phyloP scores from a whole-genome alignment of 2,113 vertebrate genomes.

The Acanthisitta chloris region DNA sequence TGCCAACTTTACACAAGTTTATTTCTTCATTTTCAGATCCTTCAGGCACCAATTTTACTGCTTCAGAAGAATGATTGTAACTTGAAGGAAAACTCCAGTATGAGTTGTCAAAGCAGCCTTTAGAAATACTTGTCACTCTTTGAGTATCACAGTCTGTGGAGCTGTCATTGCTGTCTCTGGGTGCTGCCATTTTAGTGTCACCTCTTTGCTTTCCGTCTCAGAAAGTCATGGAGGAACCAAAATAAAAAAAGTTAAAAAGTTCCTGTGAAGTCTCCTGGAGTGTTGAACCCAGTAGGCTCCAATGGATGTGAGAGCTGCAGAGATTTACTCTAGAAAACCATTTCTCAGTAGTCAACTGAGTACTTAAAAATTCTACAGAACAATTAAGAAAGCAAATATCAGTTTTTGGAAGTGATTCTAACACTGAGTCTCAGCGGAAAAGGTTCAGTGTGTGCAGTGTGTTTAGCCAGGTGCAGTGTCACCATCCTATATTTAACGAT shows the following conservation, averaged over 20 bases:
- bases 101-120: conserved; percentile 68
- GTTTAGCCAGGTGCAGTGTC: not conserved
- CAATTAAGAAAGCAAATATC: conserved; percentile 10
- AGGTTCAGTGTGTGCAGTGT: not conserved
- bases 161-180: conserved; percentile 65
- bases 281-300: not conserved
- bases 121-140: conserved; percentile 66
- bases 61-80: conserved; percentile 58
- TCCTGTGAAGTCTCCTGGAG: not conserved
- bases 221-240: conserved; percentile 9
- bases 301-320: not conserved
- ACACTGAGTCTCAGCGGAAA: not conserved
- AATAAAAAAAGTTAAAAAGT: conserved; percentile 1
- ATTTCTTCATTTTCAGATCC: conserved; percentile 53
- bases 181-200: conserved; percentile 62
- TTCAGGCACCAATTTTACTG: conserved; percentile 50
- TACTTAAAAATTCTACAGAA: not conserved
- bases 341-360: not conserved
- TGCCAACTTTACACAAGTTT: conserved; percentile 42
- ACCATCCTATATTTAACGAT: not conserved
- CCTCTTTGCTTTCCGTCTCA: conserved; percentile 53
- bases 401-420: not conserved
- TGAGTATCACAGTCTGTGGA: conserved; percentile 42
- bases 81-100: conserved; percentile 56
- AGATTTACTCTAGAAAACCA: not conserved